These are phyloP conservation scores for Ganaspis brasiliensis DNA, from an alignment of 2,888 invertebrate species.

Conservation along the genomic window DNA sequence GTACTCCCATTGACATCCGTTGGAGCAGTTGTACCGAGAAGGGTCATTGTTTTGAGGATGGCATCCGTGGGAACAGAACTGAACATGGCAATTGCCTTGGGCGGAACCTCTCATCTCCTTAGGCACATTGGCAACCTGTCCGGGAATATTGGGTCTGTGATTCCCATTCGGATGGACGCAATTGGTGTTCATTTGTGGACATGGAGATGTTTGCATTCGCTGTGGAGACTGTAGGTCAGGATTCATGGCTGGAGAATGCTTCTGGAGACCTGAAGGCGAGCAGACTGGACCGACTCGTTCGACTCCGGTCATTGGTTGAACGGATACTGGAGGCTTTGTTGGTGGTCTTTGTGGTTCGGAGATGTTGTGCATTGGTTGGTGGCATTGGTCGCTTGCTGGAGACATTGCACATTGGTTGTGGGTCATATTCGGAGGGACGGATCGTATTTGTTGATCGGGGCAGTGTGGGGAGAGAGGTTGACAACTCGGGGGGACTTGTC, in stretches of 20 bases:
- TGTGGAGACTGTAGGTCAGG: conserved; percentile 53
- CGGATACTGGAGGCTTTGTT: conserved; percentile 44
- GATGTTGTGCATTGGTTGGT: conserved; percentile 67
- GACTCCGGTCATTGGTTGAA: conserved; percentile 52
- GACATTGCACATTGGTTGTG: conserved; percentile 59
- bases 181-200: conserved; percentile 51
- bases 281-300: conserved; percentile 58
- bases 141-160: not conserved
- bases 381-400: conserved; percentile 79
- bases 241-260: conserved; percentile 54
- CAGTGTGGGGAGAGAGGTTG: conserved; percentile 74
- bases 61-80: conserved; percentile 65
- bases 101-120: conserved; percentile 60
- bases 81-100: conserved; percentile 63
- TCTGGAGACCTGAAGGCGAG: conserved; percentile 56
- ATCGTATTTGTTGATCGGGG: conserved; percentile 74
- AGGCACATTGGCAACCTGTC: conserved; percentile 29
- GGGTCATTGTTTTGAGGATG: conserved; percentile 59
- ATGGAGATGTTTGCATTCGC: conserved; percentile 51
- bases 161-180: conserved; percentile 57
- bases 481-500: conserved; percentile 67
- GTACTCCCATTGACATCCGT: conserved; percentile 82
- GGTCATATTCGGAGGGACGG: conserved; percentile 44
- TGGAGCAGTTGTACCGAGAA: conserved; percentile 68
- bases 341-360: conserved; percentile 46